phyloP scores from a whole-genome alignment of 2,888 invertebrate genomes.

The Argynnis bischoffii region DNA sequence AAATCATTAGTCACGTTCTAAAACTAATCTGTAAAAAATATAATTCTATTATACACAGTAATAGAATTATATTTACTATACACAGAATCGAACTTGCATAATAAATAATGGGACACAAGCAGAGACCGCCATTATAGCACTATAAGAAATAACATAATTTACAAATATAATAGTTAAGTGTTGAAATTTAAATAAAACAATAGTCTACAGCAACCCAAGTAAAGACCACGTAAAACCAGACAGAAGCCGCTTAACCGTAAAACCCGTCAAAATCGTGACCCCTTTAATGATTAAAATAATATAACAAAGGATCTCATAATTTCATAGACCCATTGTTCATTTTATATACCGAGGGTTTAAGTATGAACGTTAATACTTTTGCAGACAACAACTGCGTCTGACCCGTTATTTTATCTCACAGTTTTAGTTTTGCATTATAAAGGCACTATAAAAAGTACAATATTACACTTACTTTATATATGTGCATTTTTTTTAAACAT shows the following conservation, averaged over 20 bases:
- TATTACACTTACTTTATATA: too few species aligned
- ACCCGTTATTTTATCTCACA: background rate
- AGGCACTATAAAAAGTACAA: too few species aligned
- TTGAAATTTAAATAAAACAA: slow-evolving; percentile 5
- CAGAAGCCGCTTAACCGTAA: slow-evolving; percentile 9
- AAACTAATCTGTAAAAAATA: too few species aligned
- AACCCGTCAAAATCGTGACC: slow-evolving; percentile 13
- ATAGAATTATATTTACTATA: too few species aligned
- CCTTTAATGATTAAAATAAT: slow-evolving; percentile 25
- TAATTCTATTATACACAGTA: too few species aligned
- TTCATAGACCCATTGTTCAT: slow-evolving; percentile 24
- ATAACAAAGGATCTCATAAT: slow-evolving; percentile 22
- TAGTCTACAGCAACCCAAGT: slow-evolving; percentile 3
- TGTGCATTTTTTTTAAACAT: too few species aligned
- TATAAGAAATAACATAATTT: too few species aligned
- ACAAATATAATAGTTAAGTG: background rate
- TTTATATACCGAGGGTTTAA: slow-evolving; percentile 22
- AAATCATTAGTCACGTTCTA: too few species aligned
- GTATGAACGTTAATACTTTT: slow-evolving; percentile 18
- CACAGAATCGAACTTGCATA: too few species aligned
- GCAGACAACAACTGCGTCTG: slow-evolving; percentile 24
- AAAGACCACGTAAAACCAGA: slow-evolving; percentile 5
- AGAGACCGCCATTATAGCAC: too few species aligned
- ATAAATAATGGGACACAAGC: too few species aligned
- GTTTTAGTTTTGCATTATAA: too few species aligned